Evolutionary conservation across 2,888 invertebrate genomes (phyloP).

Genomic region (Pristionchus mayeri): DNA sequence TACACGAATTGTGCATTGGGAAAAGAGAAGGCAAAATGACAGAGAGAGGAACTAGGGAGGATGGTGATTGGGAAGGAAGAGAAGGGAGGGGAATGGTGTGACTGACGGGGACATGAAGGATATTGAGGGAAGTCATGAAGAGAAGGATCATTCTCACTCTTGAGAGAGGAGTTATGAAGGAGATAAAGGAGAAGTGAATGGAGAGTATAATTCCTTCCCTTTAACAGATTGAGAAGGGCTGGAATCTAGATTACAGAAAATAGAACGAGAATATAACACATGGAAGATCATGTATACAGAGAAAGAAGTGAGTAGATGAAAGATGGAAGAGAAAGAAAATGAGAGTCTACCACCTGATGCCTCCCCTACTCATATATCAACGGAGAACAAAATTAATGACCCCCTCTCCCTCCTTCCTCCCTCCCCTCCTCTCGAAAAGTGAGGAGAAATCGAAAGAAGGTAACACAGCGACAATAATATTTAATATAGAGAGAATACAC

Average conservation of each 20-base stretch:
- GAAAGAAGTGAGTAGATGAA: not conserved
- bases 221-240: not conserved
- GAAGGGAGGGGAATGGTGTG: not conserved
- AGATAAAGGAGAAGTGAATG: not conserved
- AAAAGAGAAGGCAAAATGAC: no score
- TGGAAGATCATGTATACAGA: not conserved
- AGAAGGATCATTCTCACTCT: not conserved
- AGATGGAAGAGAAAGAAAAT: not conserved
- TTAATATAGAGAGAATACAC: not conserved
- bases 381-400: conserved; percentile 15
- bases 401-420: not conserved
- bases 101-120: not conserved
- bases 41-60: not conserved
- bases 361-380: conserved; percentile 1
- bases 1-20: no score
- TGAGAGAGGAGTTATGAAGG: not conserved
- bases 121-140: not conserved
- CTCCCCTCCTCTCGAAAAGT: not conserved
- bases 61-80: not conserved
- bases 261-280: not conserved
- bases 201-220: conserved; percentile 7
- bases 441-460: not conserved
- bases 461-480: not conserved
- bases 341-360: not conserved
- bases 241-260: no score